Base-by-base conservation (phyloP, 1,140 invertebrate species). In the Zaprionus kolodkinae region DNA sequence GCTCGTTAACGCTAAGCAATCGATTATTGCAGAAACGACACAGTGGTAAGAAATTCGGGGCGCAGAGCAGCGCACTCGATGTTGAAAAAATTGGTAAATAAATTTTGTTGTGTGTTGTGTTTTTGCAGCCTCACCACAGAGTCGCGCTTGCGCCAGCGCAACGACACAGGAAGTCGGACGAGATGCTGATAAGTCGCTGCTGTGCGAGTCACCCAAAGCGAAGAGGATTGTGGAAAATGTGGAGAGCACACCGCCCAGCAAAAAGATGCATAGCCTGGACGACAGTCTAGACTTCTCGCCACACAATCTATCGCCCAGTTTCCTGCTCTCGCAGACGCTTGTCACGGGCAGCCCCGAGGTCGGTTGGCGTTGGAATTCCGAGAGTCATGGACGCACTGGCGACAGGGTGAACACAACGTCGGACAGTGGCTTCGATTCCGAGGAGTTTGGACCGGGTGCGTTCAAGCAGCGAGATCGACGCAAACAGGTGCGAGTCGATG, bases 231-330 rank as follows among this genome's bases (percentile, higher is more conserved):
- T 21, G 21, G 21, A 78, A 38, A 71, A 77, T 67, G 50, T 81
- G 56, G 79, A 86, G 57, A 50, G 86, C 52, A 91, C 91, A 13
- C 91, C 91, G 13, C 91, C 91, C 0, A 75, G 80, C 50, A 81
- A 72, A 11, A 85, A 79, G 45, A 67, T 67, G n/a, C 50, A 82
- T 6, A 91, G 59, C 40, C 35, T 92, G 36, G 91, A 92, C 59
- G 91, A 92, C 33, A 92, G 91, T 15, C 54, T 92, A 0, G 91
- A 92, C 6, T 91, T 89, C 50, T 91, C 87, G 13, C 84, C 87
- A 1, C 73, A 71, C 40, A 74, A 69, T 9, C 67, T 86, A 12
- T 92, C 91, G 13, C 91, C 91, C 10, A 85, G 63, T 40, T 76
- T 76, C 33, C 45, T 92, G 5, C 82, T 92, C 27, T 92, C 91